Conservation (phyloP, 2,797 vertebrate species). For the Antennarius maculatus region DNA sequence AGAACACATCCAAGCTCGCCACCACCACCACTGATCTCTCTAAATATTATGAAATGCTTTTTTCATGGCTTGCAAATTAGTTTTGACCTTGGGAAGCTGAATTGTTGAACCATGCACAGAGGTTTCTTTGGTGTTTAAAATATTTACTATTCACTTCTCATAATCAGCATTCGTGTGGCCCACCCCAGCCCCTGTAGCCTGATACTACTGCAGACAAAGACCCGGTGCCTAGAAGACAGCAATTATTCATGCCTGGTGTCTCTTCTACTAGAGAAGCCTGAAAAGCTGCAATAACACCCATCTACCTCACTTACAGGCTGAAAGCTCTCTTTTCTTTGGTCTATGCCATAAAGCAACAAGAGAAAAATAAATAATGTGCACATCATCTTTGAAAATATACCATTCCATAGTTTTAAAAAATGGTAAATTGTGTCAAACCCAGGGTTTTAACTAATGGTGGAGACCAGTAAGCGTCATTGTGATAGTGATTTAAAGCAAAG, state of each 20-base stretch:
- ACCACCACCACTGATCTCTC: conserved; percentile 38
- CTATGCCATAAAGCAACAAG: conserved; percentile 49
- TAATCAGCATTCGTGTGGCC: conserved; percentile 71
- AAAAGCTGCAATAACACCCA: conserved; percentile 56
- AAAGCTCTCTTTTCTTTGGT: conserved; percentile 48
- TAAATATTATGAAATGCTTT: conserved; percentile 77
- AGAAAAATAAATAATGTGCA: conserved; percentile 34
- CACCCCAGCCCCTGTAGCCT: conserved; percentile 53
- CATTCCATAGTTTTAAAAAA: conserved; percentile 1
- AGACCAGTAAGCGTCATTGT: conserved; percentile 10
- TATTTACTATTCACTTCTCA: conserved; percentile 81
- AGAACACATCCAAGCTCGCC: conserved; percentile 17
- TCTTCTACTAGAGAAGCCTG: conserved; percentile 64
- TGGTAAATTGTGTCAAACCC: conserved; percentile 12
- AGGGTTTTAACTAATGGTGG: conserved; percentile 19
- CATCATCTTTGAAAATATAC: conserved; percentile 38
- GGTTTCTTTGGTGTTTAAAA: conserved; percentile 76
- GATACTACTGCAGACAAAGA: conserved; percentile 56
- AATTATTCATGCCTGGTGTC: conserved; percentile 79
- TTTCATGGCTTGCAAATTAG: conserved; percentile 79
- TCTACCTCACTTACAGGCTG: conserved; percentile 30
- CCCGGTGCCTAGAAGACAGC: conserved; percentile 64
- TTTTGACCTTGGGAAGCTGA: conserved; percentile 78
- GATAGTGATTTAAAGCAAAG: conserved; percentile 14
- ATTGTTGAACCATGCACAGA: conserved; percentile 74